Evolutionary conservation across 2,797 vertebrate species (phyloP), one percentile per base, ranked within the genome.

Genomic region (Salmo trutta): DNA sequence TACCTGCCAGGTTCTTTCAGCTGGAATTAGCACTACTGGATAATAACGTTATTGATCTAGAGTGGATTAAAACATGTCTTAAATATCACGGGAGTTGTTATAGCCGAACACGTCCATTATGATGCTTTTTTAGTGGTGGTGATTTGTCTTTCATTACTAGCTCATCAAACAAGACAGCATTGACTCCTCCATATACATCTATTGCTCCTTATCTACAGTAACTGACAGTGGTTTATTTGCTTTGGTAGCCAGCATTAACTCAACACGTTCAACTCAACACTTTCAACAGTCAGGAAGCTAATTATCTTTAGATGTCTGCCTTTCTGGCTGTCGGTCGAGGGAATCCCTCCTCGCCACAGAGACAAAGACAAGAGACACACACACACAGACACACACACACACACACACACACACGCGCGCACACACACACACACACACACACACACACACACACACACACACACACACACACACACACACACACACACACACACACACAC

Each of bases 401-500:
- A 73, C 52, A 75, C 41, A 68, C 15, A 53, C 16, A 52, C 29
- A 29, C 1, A 29, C 29, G 4, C 0, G 4, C 3, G 3, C 16
- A 5, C 64, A 29, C 24, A 66, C 24, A 66, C 24, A 66, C 64
- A 66, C 8, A 67, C 24, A 3, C 27, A 73, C n/a, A 52, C 24
- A 21, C 21, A 73, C 52, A 56, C 52, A 75, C 41, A 68, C 3
- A 53, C 16, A 31, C 24, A 17, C 64, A 24, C 15, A 59, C 71
- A 36, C 71, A 56, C 64, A 75, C 16, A 53, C 24, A 53, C 6
- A 19, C 74, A 56, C 71, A 8, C 29, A 47, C 54, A 47, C 53
- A 24, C 73, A 36, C 53, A 64, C 31, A 64, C 27, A 75, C 73
- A 65, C 54, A 64, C 73, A 74, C 54, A 24, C 73, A 62, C 15